These are phyloP conservation scores for Caenorhabditis elegans DNA, from an alignment of 1,140 invertebrate genomes.

Conservation along the genomic window WBcel235 BX284606.5:14976001-14976500, in stretches of 20 bases:
- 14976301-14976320: slow-evolving; percentile 58
- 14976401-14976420: background rate
- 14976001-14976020: background rate
- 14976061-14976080: background rate
- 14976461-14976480: slow-evolving; percentile 56
- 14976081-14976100: background rate
- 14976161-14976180: slow-evolving; percentile 60
- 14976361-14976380: slow-evolving; percentile 57
- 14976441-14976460: slow-evolving; percentile 59
- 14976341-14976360: slow-evolving; percentile 64
- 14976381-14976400: background rate
- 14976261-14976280: slow-evolving; percentile 60
- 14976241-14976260: slow-evolving; percentile 66
- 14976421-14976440: slow-evolving; percentile 58
- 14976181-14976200: slow-evolving; percentile 60
- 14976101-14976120: slow-evolving; percentile 26
- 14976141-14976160: slow-evolving; percentile 64
- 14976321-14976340: slow-evolving; percentile 60
- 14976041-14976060: background rate
- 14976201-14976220: slow-evolving; percentile 57
- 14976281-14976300: slow-evolving; percentile 54
- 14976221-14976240: slow-evolving; percentile 59
- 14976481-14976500: slow-evolving; percentile 58
- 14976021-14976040: slow-evolving; percentile 10
- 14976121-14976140: slow-evolving; percentile 63